Evolutionary conservation across 92 coral and sea anemone genomes (phyloP).

Genomic region (Porites cylindrica): DNA sequence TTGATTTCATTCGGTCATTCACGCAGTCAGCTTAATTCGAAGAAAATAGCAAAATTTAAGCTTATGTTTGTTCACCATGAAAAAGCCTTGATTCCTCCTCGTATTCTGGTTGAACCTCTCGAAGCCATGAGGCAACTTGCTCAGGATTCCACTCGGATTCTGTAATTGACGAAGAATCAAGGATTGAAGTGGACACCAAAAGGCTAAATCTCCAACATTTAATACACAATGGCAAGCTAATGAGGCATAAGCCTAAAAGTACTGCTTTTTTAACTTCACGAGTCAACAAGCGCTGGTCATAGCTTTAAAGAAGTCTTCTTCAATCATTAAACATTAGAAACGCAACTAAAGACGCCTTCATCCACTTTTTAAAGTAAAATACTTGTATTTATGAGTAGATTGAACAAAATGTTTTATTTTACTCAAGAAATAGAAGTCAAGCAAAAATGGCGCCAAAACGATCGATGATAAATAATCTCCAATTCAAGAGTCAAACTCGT

Average conservation of each 20-base stretch:
- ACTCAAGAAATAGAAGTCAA: conserved; percentile 19
- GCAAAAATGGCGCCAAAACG: conserved; percentile 42
- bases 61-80: conserved; percentile 24
- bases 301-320: not conserved
- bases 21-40: not conserved
- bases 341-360: conserved; percentile 19
- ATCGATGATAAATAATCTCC: not conserved
- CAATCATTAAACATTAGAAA: conserved; percentile 13
- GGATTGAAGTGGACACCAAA: not conserved
- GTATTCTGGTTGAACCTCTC: conserved; percentile 27
- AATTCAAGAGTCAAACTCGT: conserved; percentile 7
- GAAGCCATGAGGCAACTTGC: conserved; percentile 44
- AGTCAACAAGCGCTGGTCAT: not conserved
- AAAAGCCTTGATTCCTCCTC: conserved; percentile 45
- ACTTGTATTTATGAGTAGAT: not conserved
- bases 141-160: conserved; percentile 44
- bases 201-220: conserved; percentile 2
- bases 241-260: no score
- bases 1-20: conserved; percentile 24
- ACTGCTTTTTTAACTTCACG: not conserved
- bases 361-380: conserved; percentile 19
- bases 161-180: conserved; percentile 17
- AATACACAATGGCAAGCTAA: not conserved
- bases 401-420: conserved; percentile 1
- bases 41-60: conserved; percentile 1